Evolutionary conservation across 2,797 vertebrate species (phyloP).

Genomic region (Haliaeetus albicilla): DNA sequence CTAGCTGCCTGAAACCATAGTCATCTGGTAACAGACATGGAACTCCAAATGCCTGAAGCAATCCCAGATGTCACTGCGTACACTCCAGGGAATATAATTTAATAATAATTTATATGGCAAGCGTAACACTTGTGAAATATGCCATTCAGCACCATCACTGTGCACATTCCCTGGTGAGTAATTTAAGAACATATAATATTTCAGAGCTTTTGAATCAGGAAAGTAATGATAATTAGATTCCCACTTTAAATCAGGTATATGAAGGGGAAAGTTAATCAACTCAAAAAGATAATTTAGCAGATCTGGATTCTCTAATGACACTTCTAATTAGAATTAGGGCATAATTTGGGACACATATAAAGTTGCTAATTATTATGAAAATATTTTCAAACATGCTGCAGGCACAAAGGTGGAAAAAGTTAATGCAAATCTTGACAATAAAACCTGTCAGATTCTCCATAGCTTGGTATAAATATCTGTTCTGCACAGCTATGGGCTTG

Average conservation of each 20-base stretch:
- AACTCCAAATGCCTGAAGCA: slow-evolving; percentile 64
- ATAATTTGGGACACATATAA: slow-evolving; percentile 54
- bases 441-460: background rate
- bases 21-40: slow-evolving; percentile 64
- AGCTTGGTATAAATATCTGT: background rate
- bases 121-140: slow-evolving; percentile 62
- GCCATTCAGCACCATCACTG: slow-evolving; percentile 50
- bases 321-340: slow-evolving; percentile 44
- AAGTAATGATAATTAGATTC: slow-evolving; percentile 52
- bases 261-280: slow-evolving; percentile 55
- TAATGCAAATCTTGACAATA: background rate
- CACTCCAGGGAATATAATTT: slow-evolving; percentile 66
- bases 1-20: slow-evolving; percentile 66
- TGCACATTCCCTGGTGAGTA: slow-evolving; percentile 8
- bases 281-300: slow-evolving; percentile 61
- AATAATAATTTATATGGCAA: slow-evolving; percentile 65
- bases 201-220: slow-evolving; percentile 43
- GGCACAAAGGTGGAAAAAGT: slow-evolving; percentile 6
- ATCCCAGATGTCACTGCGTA: slow-evolving; percentile 65
- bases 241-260: slow-evolving; percentile 36
- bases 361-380: slow-evolving; percentile 47
- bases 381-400: slow-evolving; percentile 50
- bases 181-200: slow-evolving; percentile 57
- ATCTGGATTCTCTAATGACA: slow-evolving; percentile 49
- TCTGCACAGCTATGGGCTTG: background rate